Percentiles rank a stretch among this genome's conserved stretches.
These are phyloP conservation scores for Ginglymostoma cirratum DNA, from an alignment of 2,113 vertebrate genomes.

Conservation along the genomic window DNA sequence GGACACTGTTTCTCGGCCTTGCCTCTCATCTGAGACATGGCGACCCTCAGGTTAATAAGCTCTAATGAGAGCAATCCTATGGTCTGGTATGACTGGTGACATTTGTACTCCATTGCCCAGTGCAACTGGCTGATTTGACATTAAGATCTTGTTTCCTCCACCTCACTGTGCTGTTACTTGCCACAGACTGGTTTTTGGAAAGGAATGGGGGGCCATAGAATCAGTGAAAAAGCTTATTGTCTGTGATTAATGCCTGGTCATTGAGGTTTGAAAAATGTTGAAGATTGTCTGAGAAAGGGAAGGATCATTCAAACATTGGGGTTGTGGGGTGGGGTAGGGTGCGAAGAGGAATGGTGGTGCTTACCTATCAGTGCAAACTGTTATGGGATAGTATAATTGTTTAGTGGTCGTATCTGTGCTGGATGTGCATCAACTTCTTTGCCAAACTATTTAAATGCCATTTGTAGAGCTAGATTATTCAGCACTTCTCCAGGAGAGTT, in stretches of 20 bases:
- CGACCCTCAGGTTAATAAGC: too few relatives aligned
- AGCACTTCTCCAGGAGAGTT: not conserved
- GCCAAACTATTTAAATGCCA: not conserved
- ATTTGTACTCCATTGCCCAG: not conserved
- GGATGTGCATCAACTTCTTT: not conserved
- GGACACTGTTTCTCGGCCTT: too few relatives aligned
- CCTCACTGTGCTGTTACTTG: not conserved
- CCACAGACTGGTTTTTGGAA: not conserved
- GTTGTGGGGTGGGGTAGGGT: too few relatives aligned
- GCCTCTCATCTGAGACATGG: too few relatives aligned
- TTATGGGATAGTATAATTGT: not conserved
- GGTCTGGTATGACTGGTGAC: too few relatives aligned
- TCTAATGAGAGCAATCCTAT: too few relatives aligned
- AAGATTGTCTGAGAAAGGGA: not conserved
- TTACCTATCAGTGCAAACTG: not conserved
- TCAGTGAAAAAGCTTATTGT: not conserved
- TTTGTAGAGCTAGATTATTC: not conserved
- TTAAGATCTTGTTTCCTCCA: not conserved
- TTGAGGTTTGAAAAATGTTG: not conserved
- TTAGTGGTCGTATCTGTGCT: not conserved
- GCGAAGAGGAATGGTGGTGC: not conserved
- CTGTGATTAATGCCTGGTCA: not conserved
- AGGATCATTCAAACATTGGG: not conserved
- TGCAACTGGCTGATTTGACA: not conserved
- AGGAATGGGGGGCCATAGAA: too few relatives aligned